These are phyloP conservation scores for Ursus arctos DNA, from an alignment of 2,113 vertebrate species.

Conservation along the genomic window DNA sequence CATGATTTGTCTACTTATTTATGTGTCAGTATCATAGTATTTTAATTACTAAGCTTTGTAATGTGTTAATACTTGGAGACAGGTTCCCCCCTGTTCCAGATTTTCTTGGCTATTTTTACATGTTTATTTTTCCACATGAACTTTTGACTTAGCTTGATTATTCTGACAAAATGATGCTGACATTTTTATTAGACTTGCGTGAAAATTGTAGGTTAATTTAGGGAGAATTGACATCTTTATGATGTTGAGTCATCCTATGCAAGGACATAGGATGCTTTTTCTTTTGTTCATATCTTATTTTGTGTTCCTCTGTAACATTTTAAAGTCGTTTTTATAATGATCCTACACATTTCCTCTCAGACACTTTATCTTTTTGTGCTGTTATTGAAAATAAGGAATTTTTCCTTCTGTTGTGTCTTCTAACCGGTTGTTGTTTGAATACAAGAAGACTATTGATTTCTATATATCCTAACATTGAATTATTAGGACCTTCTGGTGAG, in stretches of 20 bases:
- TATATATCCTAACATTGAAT: constrained; percentile 15
- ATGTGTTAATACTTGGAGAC: neutral
- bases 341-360: constrained; percentile 33
- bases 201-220: constrained; percentile 65
- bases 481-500: neutral
- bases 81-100: neutral
- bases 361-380: neutral
- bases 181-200: constrained; percentile 47
- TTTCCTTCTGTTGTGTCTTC: neutral
- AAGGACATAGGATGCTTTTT: constrained; percentile 42
- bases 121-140: constrained; percentile 58
- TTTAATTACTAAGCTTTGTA: neutral
- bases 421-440: neutral
- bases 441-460: neutral
- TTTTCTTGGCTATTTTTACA: constrained; percentile 34
- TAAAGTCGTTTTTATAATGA: constrained; percentile 5
- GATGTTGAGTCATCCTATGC: constrained; percentile 4
- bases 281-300: constrained; percentile 56
- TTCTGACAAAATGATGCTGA: constrained; percentile 59
- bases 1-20: neutral
- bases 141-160: constrained; percentile 52
- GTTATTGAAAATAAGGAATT: constrained; percentile 16
- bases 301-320: constrained; percentile 39
- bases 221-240: constrained; percentile 54
- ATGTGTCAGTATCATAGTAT: neutral